Conservation (phyloP, 1,140 invertebrate species). For the Bactericera cockerelli region DNA sequence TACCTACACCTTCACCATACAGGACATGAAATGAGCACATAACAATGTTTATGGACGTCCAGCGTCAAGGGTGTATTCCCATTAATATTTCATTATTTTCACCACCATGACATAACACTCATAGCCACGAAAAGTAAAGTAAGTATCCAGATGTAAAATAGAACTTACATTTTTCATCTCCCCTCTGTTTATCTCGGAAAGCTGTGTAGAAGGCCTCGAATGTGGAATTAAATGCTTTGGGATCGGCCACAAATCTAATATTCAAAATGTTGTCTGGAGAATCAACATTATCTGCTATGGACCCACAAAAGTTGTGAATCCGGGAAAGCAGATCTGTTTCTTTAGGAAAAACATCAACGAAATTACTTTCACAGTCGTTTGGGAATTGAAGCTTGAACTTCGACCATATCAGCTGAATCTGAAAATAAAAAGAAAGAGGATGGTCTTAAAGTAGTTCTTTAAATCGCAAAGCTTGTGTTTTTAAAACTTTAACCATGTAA, state of each 20-base stretch:
- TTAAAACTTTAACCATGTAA: too few species aligned
- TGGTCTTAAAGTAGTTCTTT: neutral
- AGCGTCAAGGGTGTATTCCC: too few species aligned
- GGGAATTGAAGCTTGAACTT: slow-evolving; percentile 50
- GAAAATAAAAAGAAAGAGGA: slow-evolving; percentile 26
- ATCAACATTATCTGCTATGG: slow-evolving; percentile 51
- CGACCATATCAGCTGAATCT: slow-evolving; percentile 58
- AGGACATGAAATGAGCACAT: too few species aligned
- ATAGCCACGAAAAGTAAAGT: too few species aligned
- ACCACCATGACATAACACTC: too few species aligned
- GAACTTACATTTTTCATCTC: slow-evolving; percentile 14
- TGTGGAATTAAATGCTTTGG: slow-evolving; percentile 42
- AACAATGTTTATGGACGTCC: too few species aligned
- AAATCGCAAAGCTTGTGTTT: too few species aligned
- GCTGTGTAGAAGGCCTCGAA: slow-evolving; percentile 59
- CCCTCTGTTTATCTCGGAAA: slow-evolving; percentile 40
- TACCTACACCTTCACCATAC: too few species aligned
- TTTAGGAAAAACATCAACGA: slow-evolving; percentile 56
- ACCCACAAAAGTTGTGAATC: slow-evolving; percentile 58
- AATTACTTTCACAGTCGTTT: slow-evolving; percentile 71
- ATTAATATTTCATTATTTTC: too few species aligned
- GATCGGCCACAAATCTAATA: slow-evolving; percentile 50
- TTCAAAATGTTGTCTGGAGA: slow-evolving; percentile 44
- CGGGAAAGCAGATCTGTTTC: slow-evolving; percentile 43
- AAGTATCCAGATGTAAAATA: too few species aligned